These are phyloP conservation scores for Arbacia lixula DNA, from an alignment of 53 echinoderm and acorn worm genomes.

Conservation along the genomic window DNA sequence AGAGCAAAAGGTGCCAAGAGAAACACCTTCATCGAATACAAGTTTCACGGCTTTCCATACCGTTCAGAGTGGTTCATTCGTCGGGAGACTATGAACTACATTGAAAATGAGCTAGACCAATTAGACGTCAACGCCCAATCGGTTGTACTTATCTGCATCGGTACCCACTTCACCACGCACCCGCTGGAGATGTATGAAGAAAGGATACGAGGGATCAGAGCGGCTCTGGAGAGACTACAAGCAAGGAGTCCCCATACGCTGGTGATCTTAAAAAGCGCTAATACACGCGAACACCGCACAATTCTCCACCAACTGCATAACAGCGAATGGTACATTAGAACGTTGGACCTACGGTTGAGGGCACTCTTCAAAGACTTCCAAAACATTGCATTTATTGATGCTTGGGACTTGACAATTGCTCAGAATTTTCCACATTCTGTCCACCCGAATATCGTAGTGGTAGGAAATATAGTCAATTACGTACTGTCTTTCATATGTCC, in stretches of 20 bases:
- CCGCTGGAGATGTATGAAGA: slow-evolving; percentile 40
- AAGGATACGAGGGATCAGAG: slow-evolving; percentile 53
- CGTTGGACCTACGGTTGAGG: slow-evolving; percentile 61
- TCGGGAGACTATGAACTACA: slow-evolving; percentile 34
- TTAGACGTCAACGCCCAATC: slow-evolving; percentile 34
- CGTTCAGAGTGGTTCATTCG: slow-evolving; percentile 21
- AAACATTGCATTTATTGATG: slow-evolving; percentile 63
- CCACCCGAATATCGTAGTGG: slow-evolving; percentile 34
- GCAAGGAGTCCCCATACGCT: slow-evolving; percentile 53
- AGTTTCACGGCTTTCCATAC: slow-evolving; percentile 58
- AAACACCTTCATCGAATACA: slow-evolving; percentile 50
- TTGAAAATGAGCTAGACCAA: slow-evolving; percentile 54
- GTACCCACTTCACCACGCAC: slow-evolving; percentile 63
- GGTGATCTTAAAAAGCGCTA: slow-evolving; percentile 68
- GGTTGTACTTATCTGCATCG: slow-evolving; percentile 51
- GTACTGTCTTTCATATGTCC: slow-evolving; percentile 61
- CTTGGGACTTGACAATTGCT: slow-evolving; percentile 64
- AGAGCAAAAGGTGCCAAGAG: not conserved
- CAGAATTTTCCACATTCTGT: slow-evolving; percentile 41
- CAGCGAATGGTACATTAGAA: slow-evolving; percentile 53
- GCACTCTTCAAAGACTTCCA: slow-evolving; percentile 47
- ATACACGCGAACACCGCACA: slow-evolving; percentile 51
- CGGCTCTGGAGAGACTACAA: slow-evolving; percentile 60
- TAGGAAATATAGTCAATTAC: slow-evolving; percentile 53
- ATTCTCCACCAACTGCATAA: slow-evolving; percentile 9